Evolutionary conservation across 2,888 invertebrate genomes (phyloP).

Genomic region (Andrena fulva): DNA sequence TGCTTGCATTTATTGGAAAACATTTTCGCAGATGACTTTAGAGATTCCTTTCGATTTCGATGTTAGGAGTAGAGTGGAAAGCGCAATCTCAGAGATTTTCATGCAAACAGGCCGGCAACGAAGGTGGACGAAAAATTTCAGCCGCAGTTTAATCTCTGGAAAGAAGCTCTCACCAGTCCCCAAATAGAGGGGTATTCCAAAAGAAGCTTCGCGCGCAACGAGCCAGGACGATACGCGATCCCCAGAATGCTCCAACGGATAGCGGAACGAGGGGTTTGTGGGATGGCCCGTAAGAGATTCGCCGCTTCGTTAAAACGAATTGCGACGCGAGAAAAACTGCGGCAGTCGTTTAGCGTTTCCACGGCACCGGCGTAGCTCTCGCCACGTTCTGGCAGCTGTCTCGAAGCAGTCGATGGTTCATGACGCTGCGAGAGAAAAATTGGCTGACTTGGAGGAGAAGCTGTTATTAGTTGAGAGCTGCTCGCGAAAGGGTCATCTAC

Average conservation of each 20-base stretch:
- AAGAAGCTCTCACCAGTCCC: neutral
- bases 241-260: neutral
- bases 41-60: too few species aligned
- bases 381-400: neutral
- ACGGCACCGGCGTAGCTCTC: too few species aligned
- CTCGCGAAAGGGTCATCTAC: neutral
- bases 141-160: conserved; percentile 8
- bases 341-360: too few species aligned
- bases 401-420: neutral
- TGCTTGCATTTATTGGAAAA: too few species aligned
- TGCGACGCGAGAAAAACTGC: too few species aligned
- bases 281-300: conserved; percentile 12
- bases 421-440: neutral
- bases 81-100: neutral
- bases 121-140: neutral
- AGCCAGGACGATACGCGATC: conserved; percentile 11
- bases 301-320: conserved; percentile 25
- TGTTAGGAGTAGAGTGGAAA: too few species aligned
- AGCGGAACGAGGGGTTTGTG: neutral
- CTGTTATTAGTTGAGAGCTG: neutral
- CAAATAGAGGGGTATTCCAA: neutral
- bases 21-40: too few species aligned
- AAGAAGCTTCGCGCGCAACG: conserved; percentile 24
- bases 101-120: neutral
- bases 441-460: neutral